phyloP scores from a whole-genome alignment of 2,888 invertebrate species.

The Magallana nippona region DNA sequence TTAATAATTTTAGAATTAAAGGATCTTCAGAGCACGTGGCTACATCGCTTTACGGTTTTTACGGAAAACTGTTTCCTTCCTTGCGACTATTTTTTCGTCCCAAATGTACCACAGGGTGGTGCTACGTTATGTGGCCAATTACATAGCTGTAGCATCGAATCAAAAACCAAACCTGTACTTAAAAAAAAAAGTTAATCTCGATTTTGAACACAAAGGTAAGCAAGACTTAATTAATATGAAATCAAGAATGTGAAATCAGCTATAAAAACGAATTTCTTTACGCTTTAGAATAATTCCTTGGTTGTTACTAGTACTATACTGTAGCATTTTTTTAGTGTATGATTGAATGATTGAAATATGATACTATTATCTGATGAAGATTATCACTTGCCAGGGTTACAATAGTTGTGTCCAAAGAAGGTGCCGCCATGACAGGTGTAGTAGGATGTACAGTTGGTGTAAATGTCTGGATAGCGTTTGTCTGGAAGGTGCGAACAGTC shows the following conservation, averaged over 20 bases:
- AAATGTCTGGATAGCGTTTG: conserved; percentile 54
- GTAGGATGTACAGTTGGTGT: conserved; percentile 51
- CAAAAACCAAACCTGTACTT: conserved; percentile 56
- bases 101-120: conserved; percentile 54
- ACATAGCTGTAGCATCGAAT: conserved; percentile 51
- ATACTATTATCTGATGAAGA: too few species aligned
- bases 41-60: too few species aligned
- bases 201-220: not conserved
- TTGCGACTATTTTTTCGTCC: not conserved
- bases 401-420: conserved; percentile 61
- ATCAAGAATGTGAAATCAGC: too few species aligned
- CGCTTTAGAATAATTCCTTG: too few species aligned
- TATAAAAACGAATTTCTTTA: too few species aligned
- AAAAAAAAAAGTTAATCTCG: not conserved
- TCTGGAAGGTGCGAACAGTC: conserved; percentile 53
- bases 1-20: too few species aligned
- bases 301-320: too few species aligned
- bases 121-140: conserved; percentile 56
- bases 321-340: too few species aligned
- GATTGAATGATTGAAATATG: too few species aligned
- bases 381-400: conserved; percentile 48
- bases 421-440: conserved; percentile 59
- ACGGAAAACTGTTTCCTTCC: too few species aligned
- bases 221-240: too few species aligned
- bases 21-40: too few species aligned